phyloP scores from a whole-genome alignment of 2,797 vertebrate genomes.

The Astyanax mexicanus region DNA sequence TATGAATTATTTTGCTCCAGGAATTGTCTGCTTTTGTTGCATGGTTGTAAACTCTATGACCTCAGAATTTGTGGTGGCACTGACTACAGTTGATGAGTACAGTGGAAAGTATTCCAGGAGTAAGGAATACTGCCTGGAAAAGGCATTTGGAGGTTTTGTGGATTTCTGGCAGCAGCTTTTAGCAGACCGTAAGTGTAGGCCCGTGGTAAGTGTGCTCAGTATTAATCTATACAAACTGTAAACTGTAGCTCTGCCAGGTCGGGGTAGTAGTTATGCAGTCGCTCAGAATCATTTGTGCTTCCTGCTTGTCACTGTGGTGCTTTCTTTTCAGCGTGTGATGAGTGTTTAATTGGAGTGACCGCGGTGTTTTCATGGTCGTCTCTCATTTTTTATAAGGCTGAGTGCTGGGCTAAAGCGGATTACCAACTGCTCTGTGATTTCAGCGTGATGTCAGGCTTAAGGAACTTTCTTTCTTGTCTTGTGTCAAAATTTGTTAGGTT shows the following conservation, averaged over 20 bases:
- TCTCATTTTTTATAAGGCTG: background rate
- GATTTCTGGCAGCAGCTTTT: background rate
- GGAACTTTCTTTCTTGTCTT: background rate
- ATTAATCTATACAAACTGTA: background rate
- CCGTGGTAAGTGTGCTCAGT: background rate
- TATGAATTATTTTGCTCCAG: background rate
- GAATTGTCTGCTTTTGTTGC: background rate
- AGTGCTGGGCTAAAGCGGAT: background rate
- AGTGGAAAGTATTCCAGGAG: conserved; percentile 41
- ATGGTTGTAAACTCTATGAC: conserved; percentile 13
- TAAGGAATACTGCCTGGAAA: conserved; percentile 32
- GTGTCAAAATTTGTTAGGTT: too few relatives aligned
- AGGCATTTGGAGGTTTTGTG: conserved; percentile 20
- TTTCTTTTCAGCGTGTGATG: background rate
- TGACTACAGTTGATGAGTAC: conserved; percentile 15
- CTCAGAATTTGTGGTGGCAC: conserved; percentile 27
- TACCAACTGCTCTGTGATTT: background rate
- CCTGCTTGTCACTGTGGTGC: background rate
- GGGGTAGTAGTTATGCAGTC: background rate
- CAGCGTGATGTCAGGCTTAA: background rate
- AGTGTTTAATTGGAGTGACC: background rate
- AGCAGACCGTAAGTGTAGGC: background rate
- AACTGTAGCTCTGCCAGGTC: background rate
- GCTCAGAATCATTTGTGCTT: background rate
- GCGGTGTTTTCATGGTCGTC: background rate